These are phyloP conservation scores for Triops cancriformis DNA, from an alignment of 1,140 invertebrate species.

Conservation along the genomic window DNA sequence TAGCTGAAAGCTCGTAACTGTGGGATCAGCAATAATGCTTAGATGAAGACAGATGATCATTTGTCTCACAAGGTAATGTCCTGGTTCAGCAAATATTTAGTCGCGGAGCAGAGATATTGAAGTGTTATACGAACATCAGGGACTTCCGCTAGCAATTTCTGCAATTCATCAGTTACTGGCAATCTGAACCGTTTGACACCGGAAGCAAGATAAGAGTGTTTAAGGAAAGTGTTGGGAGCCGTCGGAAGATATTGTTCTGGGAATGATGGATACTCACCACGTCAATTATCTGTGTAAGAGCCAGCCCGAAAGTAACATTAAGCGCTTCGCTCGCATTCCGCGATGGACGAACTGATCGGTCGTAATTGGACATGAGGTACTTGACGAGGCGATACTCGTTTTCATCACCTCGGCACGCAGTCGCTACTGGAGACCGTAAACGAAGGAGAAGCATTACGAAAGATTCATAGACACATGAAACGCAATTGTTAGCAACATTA, in stretches of 20 bases:
- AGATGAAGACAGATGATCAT: too few relatives aligned
- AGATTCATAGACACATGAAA: background rate
- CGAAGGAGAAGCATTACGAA: too few relatives aligned
- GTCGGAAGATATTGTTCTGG: background rate
- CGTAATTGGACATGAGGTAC: constrained; percentile 40
- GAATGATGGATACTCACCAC: constrained; percentile 37
- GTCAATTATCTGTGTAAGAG: constrained; percentile 45
- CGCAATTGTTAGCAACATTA: background rate
- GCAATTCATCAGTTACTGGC: too few relatives aligned
- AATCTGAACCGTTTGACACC: background rate
- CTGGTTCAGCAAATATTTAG: too few relatives aligned
- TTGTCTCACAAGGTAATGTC: too few relatives aligned
- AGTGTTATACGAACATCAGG: too few relatives aligned
- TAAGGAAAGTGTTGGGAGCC: background rate
- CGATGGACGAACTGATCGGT: constrained; percentile 41
- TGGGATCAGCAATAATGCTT: too few relatives aligned
- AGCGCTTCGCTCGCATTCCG: constrained; percentile 38
- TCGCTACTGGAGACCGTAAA: background rate
- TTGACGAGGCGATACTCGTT: constrained; percentile 32
- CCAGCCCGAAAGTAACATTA: constrained; percentile 44
- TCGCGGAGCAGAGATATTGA: too few relatives aligned
- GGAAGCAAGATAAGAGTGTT: background rate
- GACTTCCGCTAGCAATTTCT: too few relatives aligned
- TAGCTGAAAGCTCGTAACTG: too few relatives aligned
- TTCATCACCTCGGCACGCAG: constrained; percentile 8